phyloP scores from a whole-genome alignment of 2,888 invertebrate species.

The Thumatha senex region DNA sequence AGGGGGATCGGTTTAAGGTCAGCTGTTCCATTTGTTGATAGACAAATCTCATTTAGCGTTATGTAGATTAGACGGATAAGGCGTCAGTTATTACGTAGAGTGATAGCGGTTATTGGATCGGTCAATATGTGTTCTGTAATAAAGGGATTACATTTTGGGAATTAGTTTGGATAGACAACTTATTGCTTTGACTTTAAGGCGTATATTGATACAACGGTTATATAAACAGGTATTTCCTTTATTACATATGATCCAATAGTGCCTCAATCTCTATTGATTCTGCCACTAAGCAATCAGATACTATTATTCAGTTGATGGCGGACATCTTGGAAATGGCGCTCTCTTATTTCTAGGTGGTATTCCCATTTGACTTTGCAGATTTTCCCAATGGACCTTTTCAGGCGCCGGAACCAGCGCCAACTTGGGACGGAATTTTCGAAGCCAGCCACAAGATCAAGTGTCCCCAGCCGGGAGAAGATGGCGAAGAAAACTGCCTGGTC shows the following conservation, averaged over 20 bases:
- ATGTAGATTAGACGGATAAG: slow-evolving; percentile 45
- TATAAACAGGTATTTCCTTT: neutral
- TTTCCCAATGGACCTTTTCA: neutral
- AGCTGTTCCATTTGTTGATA: slow-evolving; percentile 51
- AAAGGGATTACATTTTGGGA: neutral
- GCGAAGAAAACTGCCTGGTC: slow-evolving; percentile 71
- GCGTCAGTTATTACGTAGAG: slow-evolving; percentile 9
- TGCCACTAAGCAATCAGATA: too few species aligned
- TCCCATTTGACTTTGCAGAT: too few species aligned
- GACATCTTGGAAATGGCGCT: too few species aligned
- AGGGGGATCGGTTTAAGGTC: slow-evolving; percentile 65
- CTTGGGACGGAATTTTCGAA: slow-evolving; percentile 73
- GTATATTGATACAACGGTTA: neutral
- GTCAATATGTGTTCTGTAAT: neutral
- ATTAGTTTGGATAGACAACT: neutral
- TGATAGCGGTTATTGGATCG: slow-evolving; percentile 11
- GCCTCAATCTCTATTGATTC: neutral
- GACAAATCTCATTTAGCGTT: slow-evolving; percentile 42
- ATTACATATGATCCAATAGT: neutral
- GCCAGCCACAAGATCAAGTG: slow-evolving; percentile 67
- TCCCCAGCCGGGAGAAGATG: slow-evolving; percentile 53
- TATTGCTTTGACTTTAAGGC: neutral
- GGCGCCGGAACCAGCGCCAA: slow-evolving; percentile 58
- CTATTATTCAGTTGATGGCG: too few species aligned
- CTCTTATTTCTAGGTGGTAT: too few species aligned